Base-by-base conservation (phyloP, 2,797 vertebrate genomes). In the Acestrorhynchus altus region DNA sequence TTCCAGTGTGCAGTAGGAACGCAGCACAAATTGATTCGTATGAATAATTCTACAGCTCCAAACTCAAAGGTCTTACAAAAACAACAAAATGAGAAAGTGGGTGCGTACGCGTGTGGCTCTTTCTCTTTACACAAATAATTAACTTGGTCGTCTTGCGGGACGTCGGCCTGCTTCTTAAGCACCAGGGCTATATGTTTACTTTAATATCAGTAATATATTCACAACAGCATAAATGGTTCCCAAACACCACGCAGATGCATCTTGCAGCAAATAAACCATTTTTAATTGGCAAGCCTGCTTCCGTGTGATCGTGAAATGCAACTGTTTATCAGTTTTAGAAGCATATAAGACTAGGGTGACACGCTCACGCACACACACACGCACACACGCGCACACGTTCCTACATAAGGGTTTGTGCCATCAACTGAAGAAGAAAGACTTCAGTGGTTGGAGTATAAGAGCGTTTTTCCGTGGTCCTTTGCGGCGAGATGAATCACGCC, bases 151-250 rank as follows among this genome's bases (percentile, higher is more conserved):
- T 89, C 86, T 83, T 88, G 84, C 74, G 82, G 85, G 86, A 68
- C 39, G 87, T 87, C 78, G 86, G 87, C 85, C 79, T 84, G 84
- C 77, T 86, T 88, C 86, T 90, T 90, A 92, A 90, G 90, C 86
- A 89, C 84, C 70, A 80, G 63, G 82, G 83, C 75, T 88, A 89
- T 89, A 88, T 88, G 83, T 91, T 91, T 74, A 35, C 60, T 88
- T 84, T 88, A 72, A 74, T 35, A n/a, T 90, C 88, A 86, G 85
- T 84, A 88, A 90, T 90, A 87, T 85, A 83, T 83, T 83, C 68
- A 76, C 84, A 81, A 88, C 82, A 81, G 79, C 83, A 83, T 88
- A 87, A 88, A 91, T 90, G 74, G 52, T 74, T 78, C 80, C 86
- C 79, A 68, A 63, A 81, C 82, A 60, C 66, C 70, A 64, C 77